Evolutionary conservation across 2,797 vertebrate genomes (phyloP).

Genomic region (Australoheros facetus): DNA sequence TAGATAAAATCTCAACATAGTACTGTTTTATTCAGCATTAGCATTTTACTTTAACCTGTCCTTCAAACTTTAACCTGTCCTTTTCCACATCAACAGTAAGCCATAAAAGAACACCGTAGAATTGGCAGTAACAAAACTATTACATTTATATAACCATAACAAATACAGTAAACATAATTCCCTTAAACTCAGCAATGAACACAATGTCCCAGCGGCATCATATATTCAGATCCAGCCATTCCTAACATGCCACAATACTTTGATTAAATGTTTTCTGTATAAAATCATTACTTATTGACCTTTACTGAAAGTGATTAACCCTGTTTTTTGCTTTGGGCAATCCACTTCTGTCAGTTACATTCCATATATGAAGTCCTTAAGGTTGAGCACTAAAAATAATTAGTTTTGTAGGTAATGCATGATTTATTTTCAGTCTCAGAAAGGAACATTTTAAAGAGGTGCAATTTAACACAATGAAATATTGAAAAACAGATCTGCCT

Average conservation of each 20-base stretch:
- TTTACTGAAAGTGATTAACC: neutral
- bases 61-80: too few species aligned
- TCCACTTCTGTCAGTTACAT: rapidly evolving
- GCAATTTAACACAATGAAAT: rapidly evolving
- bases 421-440: conserved; percentile 5
- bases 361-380: neutral
- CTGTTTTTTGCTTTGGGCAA: neutral
- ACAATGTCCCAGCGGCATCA: too few species aligned
- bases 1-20: too few species aligned
- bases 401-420: neutral
- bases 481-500: neutral
- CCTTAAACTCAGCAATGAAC: too few species aligned
- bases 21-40: too few species aligned
- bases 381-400: conserved; percentile 13
- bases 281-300: neutral
- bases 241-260: too few species aligned
- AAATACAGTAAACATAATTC: too few species aligned
- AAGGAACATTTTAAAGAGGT: conserved; percentile 23
- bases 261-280: neutral
- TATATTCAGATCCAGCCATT: neutral
- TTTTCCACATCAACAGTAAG: too few species aligned
- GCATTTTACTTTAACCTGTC: too few species aligned
- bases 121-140: too few species aligned
- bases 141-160: too few species aligned
- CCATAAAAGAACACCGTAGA: too few species aligned